Base-by-base conservation (phyloP, 2,797 vertebrate species). In the Etheostoma perlongum region DNA sequence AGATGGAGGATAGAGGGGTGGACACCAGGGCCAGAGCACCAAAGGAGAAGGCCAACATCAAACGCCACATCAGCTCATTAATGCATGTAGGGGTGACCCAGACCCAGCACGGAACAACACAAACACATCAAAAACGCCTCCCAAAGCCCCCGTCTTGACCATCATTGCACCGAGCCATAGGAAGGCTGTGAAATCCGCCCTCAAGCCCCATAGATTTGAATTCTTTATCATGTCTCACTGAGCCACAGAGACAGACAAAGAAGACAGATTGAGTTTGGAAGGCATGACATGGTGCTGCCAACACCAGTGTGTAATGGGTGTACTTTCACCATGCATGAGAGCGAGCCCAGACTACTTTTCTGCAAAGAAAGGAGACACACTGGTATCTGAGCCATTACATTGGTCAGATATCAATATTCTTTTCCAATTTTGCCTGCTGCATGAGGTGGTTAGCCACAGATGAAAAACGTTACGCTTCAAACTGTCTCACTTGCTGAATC, bases 11-110 rank as follows among this genome's bases (percentile, higher is more conserved):
- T 71, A 42, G 82, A 84, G 74, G 66, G 85, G 74, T 72, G 73
- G 84, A 87, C 88, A 72, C 78, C 25, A 15, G 81, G 84, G 78
- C 88, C 87, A 78, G 59, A 83, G 82, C 61, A 69, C 81, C 84
- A 91, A 90, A 89, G 90, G 85, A 93, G 84, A 94, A 92, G 91
- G 90, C 90, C 91, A 82, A 93, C 91, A 92, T 94, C 91, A 93
- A 92, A 94, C 76, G 23, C 23, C 2, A 52, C 85, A 82, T 80
- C 89, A 87, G 87, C 90, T 93, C 93, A 92, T 94, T 92, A 93
- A 93, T 90, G 92, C 89, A 85, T 90, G 85, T 82, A 83, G 74
- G 78, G 84, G 84, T 90, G 88, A 92, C 91, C 85, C 57, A 33
- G 79, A 78, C 89, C 75, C 86, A 72, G 83, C 83, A 42, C 61